Percentiles rank a stretch among this genome's conserved stretches.
Evolutionary conservation across 2,113 vertebrate species (phyloP).

Genomic region (Lepus americanus): DNA sequence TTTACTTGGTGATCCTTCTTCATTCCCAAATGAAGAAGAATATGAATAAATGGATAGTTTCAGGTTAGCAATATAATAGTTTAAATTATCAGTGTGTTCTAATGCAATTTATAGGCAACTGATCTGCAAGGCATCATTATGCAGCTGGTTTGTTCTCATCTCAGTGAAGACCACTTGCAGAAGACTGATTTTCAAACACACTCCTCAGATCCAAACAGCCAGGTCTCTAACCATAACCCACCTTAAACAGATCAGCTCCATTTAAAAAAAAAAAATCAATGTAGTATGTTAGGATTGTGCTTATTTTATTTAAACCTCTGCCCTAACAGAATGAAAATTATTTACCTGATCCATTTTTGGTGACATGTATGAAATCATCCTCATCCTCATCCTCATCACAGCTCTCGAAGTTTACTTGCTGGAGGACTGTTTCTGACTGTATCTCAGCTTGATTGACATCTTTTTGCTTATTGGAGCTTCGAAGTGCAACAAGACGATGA

Average conservation of each 20-base stretch:
- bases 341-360: constrained; percentile 85
- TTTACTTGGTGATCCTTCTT: neutral
- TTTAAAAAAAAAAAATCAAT: neutral
- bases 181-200: constrained; percentile 24
- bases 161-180: neutral
- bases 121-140: neutral
- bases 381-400: constrained; percentile 86
- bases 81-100: neutral
- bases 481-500: constrained; percentile 90
- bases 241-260: neutral
- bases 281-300: neutral
- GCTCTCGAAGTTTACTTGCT: constrained; percentile 82
- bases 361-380: constrained; percentile 69
- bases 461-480: constrained; percentile 80
- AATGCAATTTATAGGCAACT: neutral
- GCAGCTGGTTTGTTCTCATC: neutral
- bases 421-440: constrained; percentile 77
- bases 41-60: constrained; percentile 13
- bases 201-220: neutral
- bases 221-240: neutral
- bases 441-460: constrained; percentile 64
- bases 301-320: neutral
- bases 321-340: constrained; percentile 2
- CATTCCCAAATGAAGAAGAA: constrained; percentile 14
- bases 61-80: neutral